Evolutionary conservation across 1,140 invertebrate species (phyloP).

Genomic region (Sinonovacula constricta): DNA sequence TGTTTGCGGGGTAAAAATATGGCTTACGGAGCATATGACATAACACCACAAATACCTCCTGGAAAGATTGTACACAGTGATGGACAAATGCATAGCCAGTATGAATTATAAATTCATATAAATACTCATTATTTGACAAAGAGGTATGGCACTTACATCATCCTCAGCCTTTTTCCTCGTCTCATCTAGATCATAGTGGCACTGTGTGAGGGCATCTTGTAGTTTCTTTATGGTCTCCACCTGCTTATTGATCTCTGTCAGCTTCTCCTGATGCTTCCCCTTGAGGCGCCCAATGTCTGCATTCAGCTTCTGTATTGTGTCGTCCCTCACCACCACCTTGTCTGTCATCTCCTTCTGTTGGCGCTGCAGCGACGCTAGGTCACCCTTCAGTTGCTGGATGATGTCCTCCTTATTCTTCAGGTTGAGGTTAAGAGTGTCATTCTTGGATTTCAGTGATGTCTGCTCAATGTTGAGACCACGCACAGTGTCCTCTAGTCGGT

Average conservation of each 20-base stretch:
- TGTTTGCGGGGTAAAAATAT: too few relatives aligned
- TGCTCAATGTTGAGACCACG: conserved; percentile 69
- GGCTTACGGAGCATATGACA: too few relatives aligned
- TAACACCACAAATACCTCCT: too few relatives aligned
- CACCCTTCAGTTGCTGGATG: conserved; percentile 68
- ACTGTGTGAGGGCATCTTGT: conserved; percentile 73
- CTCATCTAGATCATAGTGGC: conserved; percentile 74
- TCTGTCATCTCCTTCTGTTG: conserved; percentile 72
- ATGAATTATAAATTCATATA: too few relatives aligned
- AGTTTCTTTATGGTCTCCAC: conserved; percentile 74
- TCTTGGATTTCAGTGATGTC: conserved; percentile 66
- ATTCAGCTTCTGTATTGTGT: conserved; percentile 75
- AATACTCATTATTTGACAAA: too few relatives aligned
- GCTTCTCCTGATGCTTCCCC: conserved; percentile 71
- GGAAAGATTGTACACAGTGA: too few relatives aligned
- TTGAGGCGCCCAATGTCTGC: conserved; percentile 72
- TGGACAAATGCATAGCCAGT: too few relatives aligned
- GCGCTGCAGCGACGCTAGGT: conserved; percentile 68
- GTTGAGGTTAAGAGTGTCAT: conserved; percentile 73
- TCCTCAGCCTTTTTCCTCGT: conserved; percentile 65
- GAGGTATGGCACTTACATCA: conserved; percentile 72
- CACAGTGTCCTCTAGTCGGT: conserved; percentile 70
- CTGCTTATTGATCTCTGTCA: conserved; percentile 71
- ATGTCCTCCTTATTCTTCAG: conserved; percentile 74
- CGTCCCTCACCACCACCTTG: conserved; percentile 73